phyloP scores from a whole-genome alignment of 2,113 vertebrate species.

The Nesoenas mayeri region DNA sequence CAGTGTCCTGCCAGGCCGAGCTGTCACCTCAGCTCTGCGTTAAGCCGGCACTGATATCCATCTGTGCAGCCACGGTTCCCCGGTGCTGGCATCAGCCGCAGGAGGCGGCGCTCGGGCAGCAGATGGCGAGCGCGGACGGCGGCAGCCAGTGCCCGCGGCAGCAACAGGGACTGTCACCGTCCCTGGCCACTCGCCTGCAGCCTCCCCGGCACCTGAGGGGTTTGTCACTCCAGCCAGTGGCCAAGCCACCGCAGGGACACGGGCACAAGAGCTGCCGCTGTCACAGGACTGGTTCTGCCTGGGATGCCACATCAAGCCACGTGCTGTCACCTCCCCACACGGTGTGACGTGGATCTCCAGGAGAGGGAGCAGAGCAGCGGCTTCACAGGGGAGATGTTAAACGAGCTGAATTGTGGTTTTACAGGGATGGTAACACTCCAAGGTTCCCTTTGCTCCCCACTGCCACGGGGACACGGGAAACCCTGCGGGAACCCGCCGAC shows the following conservation, averaged over 20 bases:
- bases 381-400: fast-evolving
- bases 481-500: fast-evolving
- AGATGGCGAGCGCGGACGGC: fast-evolving
- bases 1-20: neutral
- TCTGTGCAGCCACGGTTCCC: fast-evolving
- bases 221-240: neutral
- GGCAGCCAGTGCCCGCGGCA: fast-evolving
- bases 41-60: neutral
- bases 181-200: neutral
- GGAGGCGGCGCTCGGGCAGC: neutral
- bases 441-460: neutral
- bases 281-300: neutral
- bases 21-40: neutral
- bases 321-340: fast-evolving
- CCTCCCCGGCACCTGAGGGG: neutral
- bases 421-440: neutral
- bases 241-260: neutral
- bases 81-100: neutral
- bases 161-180: neutral
- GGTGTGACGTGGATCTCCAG: fast-evolving
- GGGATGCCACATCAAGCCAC: fast-evolving
- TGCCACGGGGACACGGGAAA: neutral
- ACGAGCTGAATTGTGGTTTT: fast-evolving
- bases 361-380: neutral
- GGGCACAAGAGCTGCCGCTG: fast-evolving